Conservation (phyloP, 2,113 vertebrate genomes). For the Proterorhinus semilunaris region DNA sequence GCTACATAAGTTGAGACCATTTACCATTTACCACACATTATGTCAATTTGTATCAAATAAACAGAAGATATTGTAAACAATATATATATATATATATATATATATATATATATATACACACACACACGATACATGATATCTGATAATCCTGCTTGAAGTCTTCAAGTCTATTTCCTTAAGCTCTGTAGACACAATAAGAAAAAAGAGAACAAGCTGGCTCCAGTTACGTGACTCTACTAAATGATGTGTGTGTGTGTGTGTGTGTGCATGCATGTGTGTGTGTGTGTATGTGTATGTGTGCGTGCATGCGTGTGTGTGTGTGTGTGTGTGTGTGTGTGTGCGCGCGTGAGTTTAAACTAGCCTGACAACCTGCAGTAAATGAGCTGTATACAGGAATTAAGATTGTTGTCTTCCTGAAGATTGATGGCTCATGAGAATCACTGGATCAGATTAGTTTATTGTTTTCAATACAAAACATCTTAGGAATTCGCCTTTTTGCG, state of each 20-base stretch:
- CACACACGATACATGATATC: neutral
- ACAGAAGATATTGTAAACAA: neutral
- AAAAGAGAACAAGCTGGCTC: slow-evolving; percentile 41
- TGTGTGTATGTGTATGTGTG: too few relatives aligned
- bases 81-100: neutral
- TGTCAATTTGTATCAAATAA: too few relatives aligned
- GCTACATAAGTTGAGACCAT: too few relatives aligned
- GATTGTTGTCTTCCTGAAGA: slow-evolving; percentile 10
- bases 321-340: too few relatives aligned
- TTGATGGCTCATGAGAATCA: neutral
- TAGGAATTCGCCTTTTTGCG: neutral
- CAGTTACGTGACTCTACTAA: slow-evolving; percentile 23
- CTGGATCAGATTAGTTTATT: too few relatives aligned
- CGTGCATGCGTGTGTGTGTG: neutral
- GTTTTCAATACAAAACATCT: too few relatives aligned
- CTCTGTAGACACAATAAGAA: slow-evolving; percentile 56
- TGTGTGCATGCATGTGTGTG: too few relatives aligned
- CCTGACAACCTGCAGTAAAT: slow-evolving; percentile 20
- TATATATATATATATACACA: neutral
- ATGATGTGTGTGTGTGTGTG: too few relatives aligned
- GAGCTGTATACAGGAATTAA: slow-evolving; percentile 14
- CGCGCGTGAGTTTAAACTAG: slow-evolving; percentile 16
- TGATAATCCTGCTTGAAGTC: too few relatives aligned
- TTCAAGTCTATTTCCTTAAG: slow-evolving; percentile 30
- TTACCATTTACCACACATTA: too few relatives aligned